A percentile compares a stretch with the other conserved stretches of the same genome.
phyloP scores from a whole-genome alignment of 2,888 invertebrate genomes.

The Amiota communis region DNA sequence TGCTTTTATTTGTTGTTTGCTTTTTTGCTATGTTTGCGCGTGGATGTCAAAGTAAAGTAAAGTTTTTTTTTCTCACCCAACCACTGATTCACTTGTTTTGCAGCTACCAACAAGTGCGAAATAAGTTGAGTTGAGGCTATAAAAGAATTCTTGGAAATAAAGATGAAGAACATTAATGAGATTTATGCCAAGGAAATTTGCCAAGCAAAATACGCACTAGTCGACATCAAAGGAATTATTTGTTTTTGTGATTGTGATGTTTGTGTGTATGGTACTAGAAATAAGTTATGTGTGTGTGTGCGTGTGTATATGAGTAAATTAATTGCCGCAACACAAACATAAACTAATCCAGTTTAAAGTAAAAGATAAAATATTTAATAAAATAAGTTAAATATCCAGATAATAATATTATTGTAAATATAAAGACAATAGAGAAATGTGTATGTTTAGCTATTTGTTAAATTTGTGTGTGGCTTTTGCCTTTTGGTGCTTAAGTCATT shows the following conservation, averaged over 20 bases:
- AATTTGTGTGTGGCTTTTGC: neutral
- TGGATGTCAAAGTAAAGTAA: slow-evolving; percentile 3
- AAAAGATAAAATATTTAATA: too few relatives aligned
- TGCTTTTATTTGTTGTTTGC: neutral
- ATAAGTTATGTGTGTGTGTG: too few relatives aligned
- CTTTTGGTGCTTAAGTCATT: neutral
- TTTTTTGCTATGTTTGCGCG: neutral
- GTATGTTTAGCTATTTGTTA: too few relatives aligned
- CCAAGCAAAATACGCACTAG: slow-evolving; percentile 31
- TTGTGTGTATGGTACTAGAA: too few relatives aligned
- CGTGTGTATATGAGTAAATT: too few relatives aligned
- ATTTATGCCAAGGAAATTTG: slow-evolving; percentile 18
- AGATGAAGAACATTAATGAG: slow-evolving; percentile 10
- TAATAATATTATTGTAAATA: too few relatives aligned
- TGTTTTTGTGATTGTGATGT: too few relatives aligned
- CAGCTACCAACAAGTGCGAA: slow-evolving; percentile 30
- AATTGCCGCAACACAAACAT: too few relatives aligned
- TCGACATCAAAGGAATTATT: too few relatives aligned
- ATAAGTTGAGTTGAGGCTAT: slow-evolving; percentile 13
- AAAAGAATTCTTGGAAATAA: neutral
- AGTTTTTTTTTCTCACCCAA: slow-evolving; percentile 1
- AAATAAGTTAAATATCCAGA: too few relatives aligned
- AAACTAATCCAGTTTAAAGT: too few relatives aligned
- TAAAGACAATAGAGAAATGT: too few relatives aligned
- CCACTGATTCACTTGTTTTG: neutral